Conservation (phyloP, 2,797 vertebrate genomes). For the Rhinella marina region DNA sequence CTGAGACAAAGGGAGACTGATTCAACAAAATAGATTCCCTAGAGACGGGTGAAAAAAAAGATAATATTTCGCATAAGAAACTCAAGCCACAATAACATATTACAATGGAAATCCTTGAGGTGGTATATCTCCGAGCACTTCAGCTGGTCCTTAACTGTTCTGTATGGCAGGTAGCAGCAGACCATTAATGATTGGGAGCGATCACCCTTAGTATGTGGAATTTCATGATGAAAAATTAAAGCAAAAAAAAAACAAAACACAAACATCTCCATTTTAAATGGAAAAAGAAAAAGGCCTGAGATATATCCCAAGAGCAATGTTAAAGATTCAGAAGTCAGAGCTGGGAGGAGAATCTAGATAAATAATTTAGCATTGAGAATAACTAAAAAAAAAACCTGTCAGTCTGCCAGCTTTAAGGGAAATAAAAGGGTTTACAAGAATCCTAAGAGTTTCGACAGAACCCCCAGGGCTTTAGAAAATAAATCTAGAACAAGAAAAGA, state of each 20-base stretch:
- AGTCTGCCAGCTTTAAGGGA: constrained; percentile 71
- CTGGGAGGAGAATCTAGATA: constrained; percentile 69
- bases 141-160: constrained; percentile 26
- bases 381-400: constrained; percentile 71
- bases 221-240: constrained; percentile 64
- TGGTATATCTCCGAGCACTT: constrained; percentile 32
- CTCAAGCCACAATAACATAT: constrained; percentile 28
- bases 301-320: constrained; percentile 68
- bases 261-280: constrained; percentile 67
- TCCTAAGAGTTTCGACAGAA: constrained; percentile 71
- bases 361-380: constrained; percentile 74
- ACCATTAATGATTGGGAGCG: background rate
- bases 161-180: background rate
- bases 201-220: constrained; percentile 26
- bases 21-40: constrained; percentile 47
- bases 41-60: constrained; percentile 42
- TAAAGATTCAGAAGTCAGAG: constrained; percentile 69
- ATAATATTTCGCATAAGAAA: constrained; percentile 38
- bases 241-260: constrained; percentile 64
- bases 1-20: constrained; percentile 30
- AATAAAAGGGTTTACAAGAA: constrained; percentile 72
- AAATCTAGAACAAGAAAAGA: constrained; percentile 66
- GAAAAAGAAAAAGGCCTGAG: constrained; percentile 32
- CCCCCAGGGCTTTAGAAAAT: constrained; percentile 70
- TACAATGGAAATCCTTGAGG: constrained; percentile 37